A percentile compares a stretch with the other conserved stretches of the same genome.
phyloP scores from a whole-genome alignment of 2,797 vertebrate species.

The Sebastes baramenuke region DNA sequence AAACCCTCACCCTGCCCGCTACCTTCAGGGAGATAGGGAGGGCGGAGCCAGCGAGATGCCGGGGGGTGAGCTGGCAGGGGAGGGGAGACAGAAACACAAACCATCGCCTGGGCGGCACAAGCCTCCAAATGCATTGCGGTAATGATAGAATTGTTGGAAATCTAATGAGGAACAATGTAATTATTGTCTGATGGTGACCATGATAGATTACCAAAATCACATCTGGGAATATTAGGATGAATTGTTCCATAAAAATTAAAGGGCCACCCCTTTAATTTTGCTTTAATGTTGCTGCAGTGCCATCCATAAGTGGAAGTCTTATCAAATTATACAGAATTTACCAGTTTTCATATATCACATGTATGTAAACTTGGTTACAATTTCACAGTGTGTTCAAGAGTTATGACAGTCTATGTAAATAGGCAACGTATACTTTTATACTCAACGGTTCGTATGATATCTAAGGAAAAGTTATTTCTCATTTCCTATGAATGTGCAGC shows the following conservation, averaged over 20 bases:
- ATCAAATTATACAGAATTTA: not conserved
- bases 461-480: no score
- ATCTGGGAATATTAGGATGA: not conserved
- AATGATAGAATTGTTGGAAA: not conserved
- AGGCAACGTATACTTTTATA: no score
- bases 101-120: not conserved
- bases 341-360: not conserved
- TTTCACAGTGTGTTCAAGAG: not conserved
- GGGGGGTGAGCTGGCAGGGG: not conserved
- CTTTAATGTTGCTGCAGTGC: not conserved
- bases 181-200: not conserved
- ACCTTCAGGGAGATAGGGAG: constrained; percentile 27
- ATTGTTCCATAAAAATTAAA: not conserved
- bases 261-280: not conserved
- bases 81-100: not conserved
- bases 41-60: constrained; percentile 22
- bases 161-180: not conserved
- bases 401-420: no score
- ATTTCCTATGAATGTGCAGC: no score
- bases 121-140: not conserved
- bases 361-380: not conserved
- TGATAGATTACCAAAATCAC: not conserved
- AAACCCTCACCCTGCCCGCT: constrained; percentile 66
- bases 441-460: no score
- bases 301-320: not conserved